Evolutionary conservation across 2,113 vertebrate species (phyloP).

Genomic region (Opisthocomus hoazin): DNA sequence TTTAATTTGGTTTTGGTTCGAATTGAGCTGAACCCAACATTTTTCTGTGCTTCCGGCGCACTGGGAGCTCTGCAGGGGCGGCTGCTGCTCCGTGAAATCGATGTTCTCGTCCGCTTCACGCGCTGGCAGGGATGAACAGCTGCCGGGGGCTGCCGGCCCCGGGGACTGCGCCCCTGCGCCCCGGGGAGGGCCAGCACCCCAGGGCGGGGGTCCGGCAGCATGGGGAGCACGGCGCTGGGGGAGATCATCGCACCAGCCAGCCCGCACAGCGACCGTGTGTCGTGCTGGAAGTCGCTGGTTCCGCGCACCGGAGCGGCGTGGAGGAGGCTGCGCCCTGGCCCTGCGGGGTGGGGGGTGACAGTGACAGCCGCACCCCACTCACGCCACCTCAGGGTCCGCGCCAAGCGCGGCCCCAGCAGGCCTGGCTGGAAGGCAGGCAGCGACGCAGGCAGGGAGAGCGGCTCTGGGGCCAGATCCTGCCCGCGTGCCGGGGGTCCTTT

Average conservation of each 20-base stretch:
- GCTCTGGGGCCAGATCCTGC: neutral
- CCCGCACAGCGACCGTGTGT: rapidly evolving
- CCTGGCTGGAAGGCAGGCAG: neutral
- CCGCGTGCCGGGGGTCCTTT: neutral
- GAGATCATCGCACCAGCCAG: neutral
- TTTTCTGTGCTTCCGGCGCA: constrained; percentile 16
- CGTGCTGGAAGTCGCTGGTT: neutral
- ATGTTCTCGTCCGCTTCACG: constrained; percentile 40
- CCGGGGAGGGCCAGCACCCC: neutral
- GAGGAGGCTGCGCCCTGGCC: neutral
- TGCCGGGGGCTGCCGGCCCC: neutral
- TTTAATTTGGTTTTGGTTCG: constrained; percentile 46
- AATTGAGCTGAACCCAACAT: constrained; percentile 38
- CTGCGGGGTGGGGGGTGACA: rapidly evolving
- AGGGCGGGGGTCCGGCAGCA: neutral
- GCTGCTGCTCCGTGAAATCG: constrained; percentile 57
- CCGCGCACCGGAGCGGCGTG: rapidly evolving
- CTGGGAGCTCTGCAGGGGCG: constrained; percentile 17
- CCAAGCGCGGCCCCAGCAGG: neutral
- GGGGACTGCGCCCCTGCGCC: neutral
- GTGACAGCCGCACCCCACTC: neutral
- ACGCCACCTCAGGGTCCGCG: rapidly evolving
- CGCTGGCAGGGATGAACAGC: constrained; percentile 40
- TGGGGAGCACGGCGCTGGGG: rapidly evolving
- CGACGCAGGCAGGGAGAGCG: rapidly evolving